Percentiles rank a stretch among this genome's conserved stretches.
phyloP scores from a whole-genome alignment of 2,888 invertebrate genomes.

The Gastrophysa polygoni region DNA sequence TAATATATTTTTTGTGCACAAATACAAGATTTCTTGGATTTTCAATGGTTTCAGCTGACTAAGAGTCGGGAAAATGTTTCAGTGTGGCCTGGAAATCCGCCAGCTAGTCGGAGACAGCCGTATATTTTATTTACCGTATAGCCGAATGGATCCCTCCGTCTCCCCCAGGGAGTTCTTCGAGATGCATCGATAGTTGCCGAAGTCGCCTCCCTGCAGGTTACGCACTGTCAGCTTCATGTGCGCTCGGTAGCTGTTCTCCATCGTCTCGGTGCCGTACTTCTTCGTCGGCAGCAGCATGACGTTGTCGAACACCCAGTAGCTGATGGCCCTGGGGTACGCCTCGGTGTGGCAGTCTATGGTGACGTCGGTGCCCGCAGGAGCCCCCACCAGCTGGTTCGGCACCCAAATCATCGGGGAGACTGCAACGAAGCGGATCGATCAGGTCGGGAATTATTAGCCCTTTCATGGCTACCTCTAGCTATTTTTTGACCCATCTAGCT shows the following conservation, averaged over 20 bases:
- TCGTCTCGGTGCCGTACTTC: constrained; percentile 83
- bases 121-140: constrained; percentile 75
- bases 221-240: constrained; percentile 89
- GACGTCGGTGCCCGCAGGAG: constrained; percentile 88
- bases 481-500: too few relatives aligned
- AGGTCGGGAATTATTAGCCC: constrained; percentile 17
- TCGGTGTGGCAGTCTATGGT: constrained; percentile 93
- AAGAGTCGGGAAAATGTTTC: too few relatives aligned
- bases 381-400: constrained; percentile 91
- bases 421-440: constrained; percentile 56
- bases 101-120: not conserved
- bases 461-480: not conserved
- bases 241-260: constrained; percentile 86
- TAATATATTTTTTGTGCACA: too few relatives aligned
- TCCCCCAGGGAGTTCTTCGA: constrained; percentile 93
- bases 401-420: constrained; percentile 96
- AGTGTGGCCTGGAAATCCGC: too few relatives aligned
- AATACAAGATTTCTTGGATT: too few relatives aligned
- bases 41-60: too few relatives aligned
- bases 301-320: constrained; percentile 90
- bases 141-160: constrained; percentile 89
- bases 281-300: constrained; percentile 89
- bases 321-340: constrained; percentile 89
- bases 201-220: constrained; percentile 82
- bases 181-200: constrained; percentile 90